Conservation (phyloP, 1,140 invertebrate genomes). For the Harlomillsia oculata region DNA sequence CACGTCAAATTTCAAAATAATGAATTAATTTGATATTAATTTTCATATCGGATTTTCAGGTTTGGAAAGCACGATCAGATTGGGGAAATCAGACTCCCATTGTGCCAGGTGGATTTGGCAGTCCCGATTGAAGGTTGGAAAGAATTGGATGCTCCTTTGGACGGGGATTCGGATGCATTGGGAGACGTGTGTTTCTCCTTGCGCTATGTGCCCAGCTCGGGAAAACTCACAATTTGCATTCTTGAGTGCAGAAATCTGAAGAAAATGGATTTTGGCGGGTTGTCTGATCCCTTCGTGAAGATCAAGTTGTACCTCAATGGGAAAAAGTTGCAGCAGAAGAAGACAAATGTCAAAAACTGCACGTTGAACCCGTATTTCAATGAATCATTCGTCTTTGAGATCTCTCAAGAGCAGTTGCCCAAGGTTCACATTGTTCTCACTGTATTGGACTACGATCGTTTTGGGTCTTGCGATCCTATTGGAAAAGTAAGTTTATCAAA, state of each 20-base stretch:
- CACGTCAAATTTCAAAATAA: background rate
- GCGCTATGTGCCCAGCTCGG: slow-evolving; percentile 53
- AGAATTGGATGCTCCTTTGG: slow-evolving; percentile 43
- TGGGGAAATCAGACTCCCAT: slow-evolving; percentile 51
- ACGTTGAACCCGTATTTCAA: slow-evolving; percentile 61
- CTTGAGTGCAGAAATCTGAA: slow-evolving; percentile 55
- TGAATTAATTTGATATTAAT: background rate
- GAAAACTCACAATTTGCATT: slow-evolving; percentile 53
- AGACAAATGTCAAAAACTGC: slow-evolving; percentile 53
- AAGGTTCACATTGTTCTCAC: slow-evolving; percentile 43
- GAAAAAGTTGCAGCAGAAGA: slow-evolving; percentile 53
- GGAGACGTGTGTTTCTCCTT: slow-evolving; percentile 56
- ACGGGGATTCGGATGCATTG: slow-evolving; percentile 37
- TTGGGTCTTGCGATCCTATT: slow-evolving; percentile 43
- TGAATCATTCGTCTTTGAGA: slow-evolving; percentile 58
- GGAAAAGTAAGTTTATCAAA: slow-evolving; percentile 45
- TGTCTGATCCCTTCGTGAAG: slow-evolving; percentile 60
- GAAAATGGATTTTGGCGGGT: slow-evolving; percentile 55
- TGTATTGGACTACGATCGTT: slow-evolving; percentile 57
- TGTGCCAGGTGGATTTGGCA: slow-evolving; percentile 53
- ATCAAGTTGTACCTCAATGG: slow-evolving; percentile 54
- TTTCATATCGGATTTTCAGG: slow-evolving; percentile 36
- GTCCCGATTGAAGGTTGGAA: slow-evolving; percentile 54
- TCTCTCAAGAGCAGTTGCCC: slow-evolving; percentile 59
- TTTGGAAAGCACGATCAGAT: slow-evolving; percentile 61